A percentile compares a stretch with the other conserved stretches of the same genome.
phyloP scores from a whole-genome alignment of 1,140 invertebrate species.

The Drosophila sp. region DNA sequence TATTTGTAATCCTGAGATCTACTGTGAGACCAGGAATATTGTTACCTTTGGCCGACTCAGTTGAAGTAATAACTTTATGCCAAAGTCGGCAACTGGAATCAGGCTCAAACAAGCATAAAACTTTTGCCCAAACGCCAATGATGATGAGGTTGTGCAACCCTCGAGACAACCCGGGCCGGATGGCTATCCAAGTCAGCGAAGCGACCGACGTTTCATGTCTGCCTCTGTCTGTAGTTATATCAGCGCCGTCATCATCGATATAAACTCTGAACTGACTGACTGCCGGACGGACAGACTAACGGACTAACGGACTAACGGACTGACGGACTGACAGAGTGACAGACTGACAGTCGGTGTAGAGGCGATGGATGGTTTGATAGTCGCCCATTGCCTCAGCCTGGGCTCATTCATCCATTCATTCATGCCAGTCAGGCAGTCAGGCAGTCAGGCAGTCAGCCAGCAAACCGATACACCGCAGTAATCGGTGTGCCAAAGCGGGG shows the following conservation, averaged over 20 bases:
- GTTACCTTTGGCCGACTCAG: constrained; percentile 49
- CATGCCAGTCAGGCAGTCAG: constrained; percentile 62
- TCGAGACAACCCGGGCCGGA: constrained; percentile 37
- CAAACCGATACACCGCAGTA: constrained; percentile 51
- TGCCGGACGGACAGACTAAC: neutral
- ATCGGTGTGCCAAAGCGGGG: constrained; percentile 12
- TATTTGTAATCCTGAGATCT: constrained; percentile 62
- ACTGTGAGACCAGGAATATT: constrained; percentile 25
- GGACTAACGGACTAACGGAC: constrained; percentile 7
- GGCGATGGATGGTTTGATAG: constrained; percentile 42
- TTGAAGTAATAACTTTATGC: constrained; percentile 64
- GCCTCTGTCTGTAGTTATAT: constrained; percentile 67
- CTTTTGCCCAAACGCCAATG: constrained; percentile 70
- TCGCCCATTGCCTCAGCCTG: constrained; percentile 50
- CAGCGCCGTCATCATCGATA: constrained; percentile 79
- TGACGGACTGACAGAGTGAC: constrained; percentile 45
- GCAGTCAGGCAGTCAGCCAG: constrained; percentile 40
- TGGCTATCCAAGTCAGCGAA: constrained; percentile 28
- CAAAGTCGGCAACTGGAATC: constrained; percentile 60
- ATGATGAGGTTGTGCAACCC: constrained; percentile 52
- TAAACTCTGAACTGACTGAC: constrained; percentile 66
- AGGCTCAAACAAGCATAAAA: constrained; percentile 71
- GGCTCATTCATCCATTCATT: constrained; percentile 80
- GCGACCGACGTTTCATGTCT: constrained; percentile 47
- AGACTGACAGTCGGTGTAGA: constrained; percentile 9